phyloP scores from a whole-genome alignment of 2,113 vertebrate genomes.

The Hippocampus zosterae region DNA sequence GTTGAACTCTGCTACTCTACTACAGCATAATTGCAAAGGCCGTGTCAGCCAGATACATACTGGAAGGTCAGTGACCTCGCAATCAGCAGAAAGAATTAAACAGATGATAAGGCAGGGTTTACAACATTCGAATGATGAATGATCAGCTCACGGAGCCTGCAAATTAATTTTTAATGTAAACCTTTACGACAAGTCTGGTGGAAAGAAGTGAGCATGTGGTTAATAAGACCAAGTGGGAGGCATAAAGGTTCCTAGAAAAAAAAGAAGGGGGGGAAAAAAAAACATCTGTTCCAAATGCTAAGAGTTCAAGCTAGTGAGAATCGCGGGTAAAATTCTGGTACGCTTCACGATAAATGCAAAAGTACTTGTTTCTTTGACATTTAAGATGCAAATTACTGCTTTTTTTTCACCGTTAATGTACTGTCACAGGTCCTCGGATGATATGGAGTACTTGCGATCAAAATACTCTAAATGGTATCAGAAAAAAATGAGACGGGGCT shows the following conservation, averaged over 20 bases:
- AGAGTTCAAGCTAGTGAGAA: conserved; percentile 21
- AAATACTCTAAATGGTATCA: not conserved
- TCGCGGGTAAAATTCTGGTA: conserved; percentile 27
- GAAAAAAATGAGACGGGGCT: not conserved
- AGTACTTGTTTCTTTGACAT: conserved; percentile 39
- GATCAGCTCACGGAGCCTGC: conserved; percentile 49
- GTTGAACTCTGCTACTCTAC: conserved; percentile 53
- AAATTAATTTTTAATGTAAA: conserved; percentile 62
- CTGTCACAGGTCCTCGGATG: conserved; percentile 2
- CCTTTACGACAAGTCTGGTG: conserved; percentile 58
- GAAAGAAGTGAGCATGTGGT: conserved; percentile 39
- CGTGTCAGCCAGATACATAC: conserved; percentile 38
- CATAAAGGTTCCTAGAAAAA: conserved; percentile 58
- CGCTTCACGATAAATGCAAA: conserved; percentile 24
- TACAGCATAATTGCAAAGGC: conserved; percentile 54
- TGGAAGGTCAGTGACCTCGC: conserved; percentile 61
- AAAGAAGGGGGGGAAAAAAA: conserved; percentile 27
- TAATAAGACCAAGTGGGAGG: conserved; percentile 67
- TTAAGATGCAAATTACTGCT: conserved; percentile 14
- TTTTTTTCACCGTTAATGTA: conserved; percentile 7
- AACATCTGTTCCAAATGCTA: conserved; percentile 22
- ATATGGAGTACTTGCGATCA: not conserved
- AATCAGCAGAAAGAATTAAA: conserved; percentile 66
- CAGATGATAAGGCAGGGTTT: conserved; percentile 56
- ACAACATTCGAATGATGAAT: conserved; percentile 60